These are phyloP conservation scores for Hemichromis elongatus DNA, from an alignment of 2,113 vertebrate genomes.

Conservation along the genomic window DNA sequence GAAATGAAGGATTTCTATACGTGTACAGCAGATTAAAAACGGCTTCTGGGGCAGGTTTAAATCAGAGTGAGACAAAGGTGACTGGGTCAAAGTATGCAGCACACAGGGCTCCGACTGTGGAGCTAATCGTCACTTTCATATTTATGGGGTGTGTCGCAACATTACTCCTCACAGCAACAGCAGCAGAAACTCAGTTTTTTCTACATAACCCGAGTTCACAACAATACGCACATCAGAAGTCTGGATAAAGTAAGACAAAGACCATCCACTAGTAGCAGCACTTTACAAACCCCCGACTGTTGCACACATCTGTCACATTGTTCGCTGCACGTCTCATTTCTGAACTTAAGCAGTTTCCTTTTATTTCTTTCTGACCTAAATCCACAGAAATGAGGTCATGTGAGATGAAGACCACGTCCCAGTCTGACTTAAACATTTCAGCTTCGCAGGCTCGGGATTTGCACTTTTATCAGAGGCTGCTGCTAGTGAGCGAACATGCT, in stretches of 20 bases:
- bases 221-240: no score
- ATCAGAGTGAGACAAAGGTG: background rate
- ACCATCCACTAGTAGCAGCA: no score
- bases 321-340: background rate
- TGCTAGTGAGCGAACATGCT: background rate
- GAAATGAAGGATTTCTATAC: background rate
- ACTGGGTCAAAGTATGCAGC: rapidly evolving
- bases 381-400: rapidly evolving
- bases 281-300: no score
- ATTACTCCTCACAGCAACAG: background rate
- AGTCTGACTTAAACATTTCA: rapidly evolving
- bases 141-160: background rate
- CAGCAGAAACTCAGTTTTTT: background rate
- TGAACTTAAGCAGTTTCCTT: background rate
- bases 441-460: rapidly evolving
- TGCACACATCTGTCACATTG: no score
- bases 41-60: background rate
- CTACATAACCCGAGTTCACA: background rate
- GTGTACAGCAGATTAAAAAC: background rate
- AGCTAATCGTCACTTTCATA: background rate
- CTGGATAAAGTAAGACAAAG: no score
- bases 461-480: background rate
- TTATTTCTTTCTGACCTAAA: background rate
- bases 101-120: background rate
- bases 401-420: background rate